Conservation (phyloP, 1,140 invertebrate species). For the Mizuhopecten yessoensis region DNA sequence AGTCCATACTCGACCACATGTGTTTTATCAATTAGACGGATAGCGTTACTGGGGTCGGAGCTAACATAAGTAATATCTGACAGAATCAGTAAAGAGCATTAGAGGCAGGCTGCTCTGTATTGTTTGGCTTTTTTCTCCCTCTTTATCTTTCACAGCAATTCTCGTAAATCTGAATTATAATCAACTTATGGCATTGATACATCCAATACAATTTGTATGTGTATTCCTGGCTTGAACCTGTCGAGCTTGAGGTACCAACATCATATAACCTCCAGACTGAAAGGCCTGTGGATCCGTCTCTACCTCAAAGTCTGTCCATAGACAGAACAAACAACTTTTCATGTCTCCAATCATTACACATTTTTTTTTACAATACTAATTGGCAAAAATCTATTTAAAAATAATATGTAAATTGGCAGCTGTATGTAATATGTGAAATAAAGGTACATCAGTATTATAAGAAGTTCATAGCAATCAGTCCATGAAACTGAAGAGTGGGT, state of each 20-base stretch:
- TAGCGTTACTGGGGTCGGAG: constrained; percentile 21
- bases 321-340: neutral
- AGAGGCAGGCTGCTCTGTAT: constrained; percentile 17
- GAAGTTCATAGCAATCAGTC: too few relatives aligned
- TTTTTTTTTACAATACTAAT: neutral
- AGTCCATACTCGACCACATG: constrained; percentile 52
- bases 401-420: neutral
- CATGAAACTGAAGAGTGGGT: too few relatives aligned
- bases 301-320: neutral
- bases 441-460: too few relatives aligned
- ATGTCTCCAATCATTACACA: neutral
- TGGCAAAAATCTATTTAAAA: neutral
- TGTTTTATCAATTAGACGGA: constrained; percentile 39
- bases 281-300: neutral
- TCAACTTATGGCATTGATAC: constrained; percentile 38
- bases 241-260: constrained; percentile 37
- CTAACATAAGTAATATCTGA: constrained; percentile 39
- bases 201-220: constrained; percentile 39
- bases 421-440: too few relatives aligned
- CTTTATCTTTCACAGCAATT: constrained; percentile 39
- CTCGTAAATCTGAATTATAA: constrained; percentile 39
- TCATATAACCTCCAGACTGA: neutral
- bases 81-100: constrained; percentile 38
- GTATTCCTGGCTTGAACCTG: constrained; percentile 24
- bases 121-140: constrained; percentile 38